These are phyloP conservation scores for Salminus brasiliensis DNA, from an alignment of 2,113 vertebrate genomes.

Conservation along the genomic window DNA sequence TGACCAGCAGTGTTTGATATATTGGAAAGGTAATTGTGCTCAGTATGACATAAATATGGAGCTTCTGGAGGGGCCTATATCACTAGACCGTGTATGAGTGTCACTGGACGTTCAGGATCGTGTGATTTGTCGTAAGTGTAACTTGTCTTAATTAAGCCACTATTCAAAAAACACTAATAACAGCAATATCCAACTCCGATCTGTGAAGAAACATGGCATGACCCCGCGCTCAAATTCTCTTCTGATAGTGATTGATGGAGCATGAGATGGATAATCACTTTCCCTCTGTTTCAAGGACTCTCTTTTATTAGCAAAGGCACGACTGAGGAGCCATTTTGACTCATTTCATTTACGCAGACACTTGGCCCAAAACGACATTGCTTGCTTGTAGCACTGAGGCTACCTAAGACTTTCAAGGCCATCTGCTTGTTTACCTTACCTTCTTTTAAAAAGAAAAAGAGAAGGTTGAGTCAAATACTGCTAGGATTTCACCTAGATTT, in stretches of 20 bases:
- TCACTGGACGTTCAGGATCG: neutral
- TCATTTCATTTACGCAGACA: neutral
- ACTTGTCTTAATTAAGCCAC: neutral
- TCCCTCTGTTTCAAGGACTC: constrained; percentile 52
- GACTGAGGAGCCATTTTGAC: neutral
- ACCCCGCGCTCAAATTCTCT: constrained; percentile 22
- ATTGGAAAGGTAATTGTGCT: neutral
- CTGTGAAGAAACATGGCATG: neutral
- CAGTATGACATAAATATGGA: neutral
- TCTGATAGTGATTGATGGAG: constrained; percentile 62
- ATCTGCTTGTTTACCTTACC: neutral
- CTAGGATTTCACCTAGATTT: neutral
- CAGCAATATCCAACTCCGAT: neutral
- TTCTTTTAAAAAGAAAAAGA: neutral
- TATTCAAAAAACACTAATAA: neutral
- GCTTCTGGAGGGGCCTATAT: no score
- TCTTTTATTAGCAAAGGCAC: constrained; percentile 46
- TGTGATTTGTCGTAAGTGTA: neutral
- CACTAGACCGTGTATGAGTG: no score
- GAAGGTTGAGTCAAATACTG: neutral
- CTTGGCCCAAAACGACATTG: neutral
- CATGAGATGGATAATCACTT: constrained; percentile 66
- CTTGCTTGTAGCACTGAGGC: neutral
- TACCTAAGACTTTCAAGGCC: neutral
- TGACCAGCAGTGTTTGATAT: neutral